A percentile compares a stretch with the other conserved stretches of the same genome.
Conservation (phyloP, 2,113 vertebrate genomes). For the Uria lomvia region DNA sequence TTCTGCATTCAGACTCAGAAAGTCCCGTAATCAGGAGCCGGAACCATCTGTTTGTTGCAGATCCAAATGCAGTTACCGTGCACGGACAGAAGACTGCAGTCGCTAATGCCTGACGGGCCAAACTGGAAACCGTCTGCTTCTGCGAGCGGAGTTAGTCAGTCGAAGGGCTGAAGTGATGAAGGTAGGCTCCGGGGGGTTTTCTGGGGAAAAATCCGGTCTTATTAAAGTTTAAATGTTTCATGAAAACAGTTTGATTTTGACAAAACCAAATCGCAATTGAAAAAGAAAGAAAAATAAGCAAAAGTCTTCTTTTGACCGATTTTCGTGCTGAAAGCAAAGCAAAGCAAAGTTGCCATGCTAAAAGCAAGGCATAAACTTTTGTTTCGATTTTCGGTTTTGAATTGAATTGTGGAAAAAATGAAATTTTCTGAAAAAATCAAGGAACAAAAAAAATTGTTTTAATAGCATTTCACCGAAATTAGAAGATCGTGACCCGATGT, state of each 20-base stretch:
- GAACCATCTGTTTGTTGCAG: not conserved
- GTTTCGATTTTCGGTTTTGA: not conserved
- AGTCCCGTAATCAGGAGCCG: not conserved
- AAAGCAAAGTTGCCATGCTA: not conserved
- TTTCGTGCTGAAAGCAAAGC: not conserved
- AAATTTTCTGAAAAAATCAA: not conserved
- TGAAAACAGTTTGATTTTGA: not conserved
- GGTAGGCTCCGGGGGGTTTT: not conserved
- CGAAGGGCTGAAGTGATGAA: not conserved
- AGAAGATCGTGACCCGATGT: not conserved
- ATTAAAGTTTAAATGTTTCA: not conserved
- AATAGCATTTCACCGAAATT: not conserved
- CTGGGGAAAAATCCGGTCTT: not conserved
- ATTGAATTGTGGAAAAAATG: not conserved
- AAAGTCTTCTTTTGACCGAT: not conserved
- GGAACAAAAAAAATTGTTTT: not conserved
- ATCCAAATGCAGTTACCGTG: not conserved
- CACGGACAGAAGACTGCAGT: not conserved
- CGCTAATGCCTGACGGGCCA: not conserved
- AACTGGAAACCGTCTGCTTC: not conserved
- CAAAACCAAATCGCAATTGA: not conserved
- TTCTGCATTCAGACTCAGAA: not conserved
- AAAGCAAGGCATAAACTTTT: not conserved
- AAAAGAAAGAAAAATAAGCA: not conserved
- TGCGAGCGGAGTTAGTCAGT: not conserved